These are phyloP conservation scores for Tetragnatha versicolor DNA, from an alignment of 1,140 invertebrate genomes.

Conservation along the genomic window DNA sequence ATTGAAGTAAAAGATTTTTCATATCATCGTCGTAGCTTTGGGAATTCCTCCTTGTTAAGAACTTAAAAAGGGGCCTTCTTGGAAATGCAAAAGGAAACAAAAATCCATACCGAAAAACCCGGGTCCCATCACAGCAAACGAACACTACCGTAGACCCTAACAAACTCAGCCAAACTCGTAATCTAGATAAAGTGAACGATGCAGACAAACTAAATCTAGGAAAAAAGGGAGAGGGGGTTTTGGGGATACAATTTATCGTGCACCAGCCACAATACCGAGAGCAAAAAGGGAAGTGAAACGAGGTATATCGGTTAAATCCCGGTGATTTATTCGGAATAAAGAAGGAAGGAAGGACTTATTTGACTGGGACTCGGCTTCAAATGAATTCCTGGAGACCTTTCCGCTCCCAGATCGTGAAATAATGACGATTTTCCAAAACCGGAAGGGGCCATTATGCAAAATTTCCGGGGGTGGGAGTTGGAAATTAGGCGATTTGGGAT, in stretches of 20 bases:
- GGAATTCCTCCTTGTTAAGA: too few species aligned
- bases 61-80: too few species aligned
- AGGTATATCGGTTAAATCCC: slow-evolving; percentile 32
- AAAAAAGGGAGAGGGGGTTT: neutral
- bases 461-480: neutral
- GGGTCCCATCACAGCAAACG: too few species aligned
- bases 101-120: too few species aligned
- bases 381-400: slow-evolving; percentile 41
- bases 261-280: neutral
- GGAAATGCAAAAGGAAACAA: too few species aligned
- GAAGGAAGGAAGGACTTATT: slow-evolving; percentile 27
- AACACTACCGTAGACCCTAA: too few species aligned
- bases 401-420: slow-evolving; percentile 42
- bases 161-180: neutral
- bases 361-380: slow-evolving; percentile 17
- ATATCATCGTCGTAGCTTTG: too few species aligned
- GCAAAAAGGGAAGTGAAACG: neutral
- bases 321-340: slow-evolving; percentile 46
- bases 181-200: neutral
- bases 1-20: too few species aligned
- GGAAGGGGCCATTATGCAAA: slow-evolving; percentile 20
- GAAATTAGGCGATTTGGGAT: slow-evolving; percentile 1
- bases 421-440: slow-evolving; percentile 26
- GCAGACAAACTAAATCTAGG: neutral
- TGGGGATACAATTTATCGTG: neutral